Conservation (phyloP, 2,113 vertebrate genomes). For the Tyto alba region DNA sequence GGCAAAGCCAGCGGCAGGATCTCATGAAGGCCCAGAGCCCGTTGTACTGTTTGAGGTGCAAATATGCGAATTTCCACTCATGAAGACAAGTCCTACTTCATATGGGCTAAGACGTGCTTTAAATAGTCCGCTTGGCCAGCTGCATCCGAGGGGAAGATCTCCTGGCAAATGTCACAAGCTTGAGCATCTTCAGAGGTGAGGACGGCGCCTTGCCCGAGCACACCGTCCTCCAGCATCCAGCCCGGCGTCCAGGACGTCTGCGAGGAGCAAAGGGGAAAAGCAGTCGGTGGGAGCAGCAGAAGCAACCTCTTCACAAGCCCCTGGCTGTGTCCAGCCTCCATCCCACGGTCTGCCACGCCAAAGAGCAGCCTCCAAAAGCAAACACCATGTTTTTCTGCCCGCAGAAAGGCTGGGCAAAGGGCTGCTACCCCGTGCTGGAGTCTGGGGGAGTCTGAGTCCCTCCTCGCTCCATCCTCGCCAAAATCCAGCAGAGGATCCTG, state of each 20-base stretch:
- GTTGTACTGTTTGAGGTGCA: accelerated
- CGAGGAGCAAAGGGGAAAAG: not conserved
- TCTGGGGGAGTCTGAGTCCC: too few relatives aligned
- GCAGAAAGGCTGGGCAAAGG: not conserved
- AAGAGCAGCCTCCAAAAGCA: not conserved
- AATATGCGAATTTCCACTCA: accelerated
- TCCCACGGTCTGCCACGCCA: accelerated
- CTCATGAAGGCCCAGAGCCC: not conserved
- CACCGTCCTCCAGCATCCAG: constrained; percentile 28
- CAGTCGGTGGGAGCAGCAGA: accelerated
- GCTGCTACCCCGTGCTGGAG: not conserved
- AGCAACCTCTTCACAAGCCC: not conserved
- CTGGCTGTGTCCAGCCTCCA: not conserved
- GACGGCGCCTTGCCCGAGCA: not conserved
- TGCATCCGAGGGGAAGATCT: constrained; percentile 65
- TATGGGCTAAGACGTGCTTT: constrained; percentile 69
- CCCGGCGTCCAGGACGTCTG: constrained; percentile 63
- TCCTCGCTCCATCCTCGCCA: accelerated
- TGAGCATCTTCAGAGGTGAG: constrained; percentile 54
- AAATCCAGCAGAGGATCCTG: accelerated
- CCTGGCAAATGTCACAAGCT: constrained; percentile 77
- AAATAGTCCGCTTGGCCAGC: constrained; percentile 69
- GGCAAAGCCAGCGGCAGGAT: not conserved
- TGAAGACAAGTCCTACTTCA: not conserved
- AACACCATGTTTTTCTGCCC: accelerated